Evolutionary conservation across 2,797 vertebrate genomes (phyloP), one percentile per base, ranked within the genome.

Genomic region (Micromesistius poutassou): DNA sequence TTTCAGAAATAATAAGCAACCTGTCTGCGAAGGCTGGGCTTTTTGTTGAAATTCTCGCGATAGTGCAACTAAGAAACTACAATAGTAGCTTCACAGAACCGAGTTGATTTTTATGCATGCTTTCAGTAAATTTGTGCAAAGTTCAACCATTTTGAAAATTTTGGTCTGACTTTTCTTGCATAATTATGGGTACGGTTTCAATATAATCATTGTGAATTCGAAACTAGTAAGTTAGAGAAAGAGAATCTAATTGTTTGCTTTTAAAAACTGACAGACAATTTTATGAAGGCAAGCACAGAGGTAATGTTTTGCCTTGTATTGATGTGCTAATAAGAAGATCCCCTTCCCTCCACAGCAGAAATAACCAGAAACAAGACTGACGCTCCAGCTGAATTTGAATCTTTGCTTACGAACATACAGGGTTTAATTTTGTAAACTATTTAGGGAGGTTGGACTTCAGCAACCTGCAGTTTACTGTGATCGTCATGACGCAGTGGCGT

Each of bases 51-150:
- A 86, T 81, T 82, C 84, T 91, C 87, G 86, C 81, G 90, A 84
- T 90, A 94, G 93, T 94, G 94, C 93, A 94, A 92, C 77, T 88
- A 78, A 70, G 83, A 90, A 93, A 84, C 88, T 82, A 89, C 85
- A 2, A 80, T 76, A 33, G 87, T 77, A 91, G 88, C 84, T 86
- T 86, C 79, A 87, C 83, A 82, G 82, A 89, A 88, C 84, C 74
- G 86, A 35, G 30, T 83, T 83, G 81, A 85, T 72, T 76, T 76
- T 25, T 55, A 88, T 80, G 87, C 78, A 71, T 91, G 89, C 81
- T 86, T 89, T 87, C 79, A 77, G 77, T 88, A 84, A 1, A 77
- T 82, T 85, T 91, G 90, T 92, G 89, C 91, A 91, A 92, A 89
- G 16, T 89, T 70, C 75, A 30, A 78, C 76, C 8, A 14, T 76